phyloP scores from a whole-genome alignment of 2,797 vertebrate genomes.

The Parauchenoglanis punctatus region DNA sequence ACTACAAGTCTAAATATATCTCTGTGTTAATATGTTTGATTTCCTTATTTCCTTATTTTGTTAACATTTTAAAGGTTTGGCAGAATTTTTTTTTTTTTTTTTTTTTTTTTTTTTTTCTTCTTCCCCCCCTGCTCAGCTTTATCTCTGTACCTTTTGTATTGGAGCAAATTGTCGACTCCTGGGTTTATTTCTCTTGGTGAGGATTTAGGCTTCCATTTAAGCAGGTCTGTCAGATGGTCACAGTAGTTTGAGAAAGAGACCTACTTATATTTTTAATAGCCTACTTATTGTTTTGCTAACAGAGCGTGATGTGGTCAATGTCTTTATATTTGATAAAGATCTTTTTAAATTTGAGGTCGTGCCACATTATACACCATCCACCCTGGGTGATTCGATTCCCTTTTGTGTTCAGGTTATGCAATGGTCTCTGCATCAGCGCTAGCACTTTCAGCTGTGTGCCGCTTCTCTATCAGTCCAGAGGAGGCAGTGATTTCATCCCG shows the following conservation, averaged over 20 bases:
- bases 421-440: conserved; percentile 99
- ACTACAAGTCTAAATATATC: conserved; percentile 34
- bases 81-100: neutral
- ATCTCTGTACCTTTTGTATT: neutral
- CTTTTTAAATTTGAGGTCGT: neutral
- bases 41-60: conserved; percentile 13
- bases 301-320: neutral
- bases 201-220: neutral
- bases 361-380: neutral
- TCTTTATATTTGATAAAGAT: neutral
- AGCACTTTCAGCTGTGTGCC: conserved; percentile 90
- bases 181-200: neutral
- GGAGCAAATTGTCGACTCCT: neutral
- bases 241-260: conserved; percentile 1
- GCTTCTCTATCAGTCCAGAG: conserved; percentile 93
- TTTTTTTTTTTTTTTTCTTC: too few species aligned
- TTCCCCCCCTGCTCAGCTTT: neutral
- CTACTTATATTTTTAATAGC: neutral
- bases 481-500: conserved; percentile 97
- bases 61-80: neutral
- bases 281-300: neutral
- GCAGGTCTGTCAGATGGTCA: neutral
- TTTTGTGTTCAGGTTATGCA: conserved; percentile 89
- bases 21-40: neutral
- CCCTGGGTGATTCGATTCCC: conserved; percentile 19